Percentiles rank a stretch among this genome's conserved stretches.
Evolutionary conservation across 2,797 vertebrate genomes (phyloP).

Genomic region (Harpagifer antarcticus): DNA sequence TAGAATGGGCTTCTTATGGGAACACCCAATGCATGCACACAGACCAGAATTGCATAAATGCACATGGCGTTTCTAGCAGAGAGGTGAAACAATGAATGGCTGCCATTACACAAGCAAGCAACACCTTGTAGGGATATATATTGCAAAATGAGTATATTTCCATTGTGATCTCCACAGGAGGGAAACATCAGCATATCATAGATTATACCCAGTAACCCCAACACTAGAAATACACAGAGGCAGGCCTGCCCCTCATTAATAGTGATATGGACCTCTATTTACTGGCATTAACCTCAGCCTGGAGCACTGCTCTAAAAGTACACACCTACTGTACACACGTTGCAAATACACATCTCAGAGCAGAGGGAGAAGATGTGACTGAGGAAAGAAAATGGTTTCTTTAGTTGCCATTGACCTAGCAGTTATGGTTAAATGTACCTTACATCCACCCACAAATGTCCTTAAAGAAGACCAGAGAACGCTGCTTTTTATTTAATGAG

Average conservation of each 20-base stretch:
- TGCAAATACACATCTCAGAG: slow-evolving; percentile 15
- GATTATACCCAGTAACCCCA: slow-evolving; percentile 50
- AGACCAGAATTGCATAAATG: slow-evolving; percentile 16
- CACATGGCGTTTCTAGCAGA: slow-evolving; percentile 12
- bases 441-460: slow-evolving; percentile 7
- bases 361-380: slow-evolving; percentile 6
- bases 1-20: slow-evolving; percentile 34
- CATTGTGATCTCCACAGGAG: slow-evolving; percentile 48
- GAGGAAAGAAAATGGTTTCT: slow-evolving; percentile 7
- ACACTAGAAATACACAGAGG: slow-evolving; percentile 16
- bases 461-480: background rate
- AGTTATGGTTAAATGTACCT: slow-evolving; percentile 11
- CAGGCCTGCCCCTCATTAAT: slow-evolving; percentile 52
- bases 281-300: slow-evolving; percentile 56
- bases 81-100: slow-evolving; percentile 21
- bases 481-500: background rate
- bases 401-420: background rate
- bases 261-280: slow-evolving; percentile 50
- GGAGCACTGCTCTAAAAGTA: slow-evolving; percentile 34
- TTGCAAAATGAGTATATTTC: slow-evolving; percentile 1
- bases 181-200: slow-evolving; percentile 65
- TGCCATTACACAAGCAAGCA: slow-evolving; percentile 32
- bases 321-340: slow-evolving; percentile 19
- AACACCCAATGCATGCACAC: slow-evolving; percentile 20
- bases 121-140: slow-evolving; percentile 17